These are phyloP conservation scores for Onthophagus taurus DNA, from an alignment of 1,140 invertebrate species.

Conservation along the genomic window DNA sequence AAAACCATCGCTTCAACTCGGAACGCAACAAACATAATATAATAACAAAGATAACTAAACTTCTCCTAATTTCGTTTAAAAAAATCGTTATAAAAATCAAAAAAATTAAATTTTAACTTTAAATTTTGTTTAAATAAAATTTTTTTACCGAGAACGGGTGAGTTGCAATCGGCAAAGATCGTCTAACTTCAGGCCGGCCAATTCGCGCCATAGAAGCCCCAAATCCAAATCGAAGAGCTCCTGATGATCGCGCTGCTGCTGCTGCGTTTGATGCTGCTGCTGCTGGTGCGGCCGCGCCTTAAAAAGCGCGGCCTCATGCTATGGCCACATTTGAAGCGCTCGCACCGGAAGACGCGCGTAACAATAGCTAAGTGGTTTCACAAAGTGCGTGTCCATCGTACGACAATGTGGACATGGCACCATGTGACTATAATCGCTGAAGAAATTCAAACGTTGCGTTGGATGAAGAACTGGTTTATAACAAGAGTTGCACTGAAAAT, in stretches of 20 bases:
- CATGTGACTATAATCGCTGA: constrained; percentile 90
- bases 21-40: constrained; percentile 29
- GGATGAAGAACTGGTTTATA: constrained; percentile 75
- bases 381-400: constrained; percentile 85
- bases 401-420: constrained; percentile 87
- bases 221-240: constrained; percentile 30
- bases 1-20: background rate
- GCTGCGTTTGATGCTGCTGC: background rate
- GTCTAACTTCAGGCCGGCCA: constrained; percentile 36
- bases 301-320: constrained; percentile 51
- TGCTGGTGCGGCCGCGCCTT: constrained; percentile 37
- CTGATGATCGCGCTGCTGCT: too few species aligned
- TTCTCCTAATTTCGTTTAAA: constrained; percentile 3
- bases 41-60: constrained; percentile 35
- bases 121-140: constrained; percentile 8
- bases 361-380: constrained; percentile 75
- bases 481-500: constrained; percentile 79
- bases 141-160: constrained; percentile 34
- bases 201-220: constrained; percentile 36
- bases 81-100: constrained; percentile 17
- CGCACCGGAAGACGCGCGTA: constrained; percentile 63
- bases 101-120: constrained; percentile 9
- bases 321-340: constrained; percentile 69
- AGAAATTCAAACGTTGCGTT: constrained; percentile 81
- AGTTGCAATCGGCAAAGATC: constrained; percentile 37